Evolutionary conservation across 2,888 invertebrate species (phyloP), one percentile per base, ranked within the genome.

Genomic region (Ectobius pallidus): DNA sequence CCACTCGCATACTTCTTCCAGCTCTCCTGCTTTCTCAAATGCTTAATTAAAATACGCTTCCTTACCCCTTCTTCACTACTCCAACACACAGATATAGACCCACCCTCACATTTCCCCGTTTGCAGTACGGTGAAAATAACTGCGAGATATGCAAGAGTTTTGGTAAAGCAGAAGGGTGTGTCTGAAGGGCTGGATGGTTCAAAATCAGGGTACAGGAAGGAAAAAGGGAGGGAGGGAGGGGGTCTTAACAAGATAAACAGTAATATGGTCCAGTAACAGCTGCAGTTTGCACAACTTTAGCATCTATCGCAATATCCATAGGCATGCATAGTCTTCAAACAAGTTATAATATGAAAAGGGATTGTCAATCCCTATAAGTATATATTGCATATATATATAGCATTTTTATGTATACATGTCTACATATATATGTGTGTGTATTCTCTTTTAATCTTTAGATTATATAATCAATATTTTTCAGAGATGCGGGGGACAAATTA

Each of bases 21-120:
- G 65, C 65, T 46, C 27, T 65, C 27, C 65, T 22, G 63, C 63
- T 16, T n/a, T 65, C 44, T 63, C 39, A 75, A 77, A 75, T 77
- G 76, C 75, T 75, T 77, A 76, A 77, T 76, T 76, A 77, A 77
- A 77, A 65, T 46, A 42, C 65, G 65, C 46, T 65, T 65, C 65
- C 65, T 65, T 65, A 46, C 44, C 65, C 46, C 65, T 34, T 46
- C 65, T 58, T 30, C 58, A 25, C 25, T 52, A 52, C 34, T 30
- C 58, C 58, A 4, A 6, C 25, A 52, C 7, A 7, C 0, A 20
- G 62, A 62, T 32, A 62, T 62, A 61, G 30, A 62, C 49, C 25
- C 6, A 1, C 3, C 52, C 25, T 14, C 2, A 25, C 46, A 3
- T 25, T n/a, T 18, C 3, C n/a, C 52, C 7, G 3, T 52, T 52